Evolutionary conservation across 2,797 vertebrate genomes (phyloP).

Genomic region (Lithobates sylvaticus): DNA sequence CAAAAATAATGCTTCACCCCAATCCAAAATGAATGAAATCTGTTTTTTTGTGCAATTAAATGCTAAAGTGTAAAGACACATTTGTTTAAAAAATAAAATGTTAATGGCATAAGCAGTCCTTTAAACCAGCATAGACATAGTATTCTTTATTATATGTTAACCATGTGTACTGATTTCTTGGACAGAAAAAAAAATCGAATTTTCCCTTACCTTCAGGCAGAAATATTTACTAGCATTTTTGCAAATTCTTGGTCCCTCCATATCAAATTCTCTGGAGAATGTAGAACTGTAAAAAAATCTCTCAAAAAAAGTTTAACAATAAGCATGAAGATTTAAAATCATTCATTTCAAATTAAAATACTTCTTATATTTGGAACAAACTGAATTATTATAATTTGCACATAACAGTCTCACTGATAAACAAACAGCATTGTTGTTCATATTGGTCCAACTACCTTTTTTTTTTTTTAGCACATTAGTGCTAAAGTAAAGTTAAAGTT

Average conservation of each 20-base stretch:
- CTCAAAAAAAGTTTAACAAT: constrained; percentile 47
- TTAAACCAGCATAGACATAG: constrained; percentile 71
- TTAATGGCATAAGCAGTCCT: constrained; percentile 75
- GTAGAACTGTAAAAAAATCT: constrained; percentile 66
- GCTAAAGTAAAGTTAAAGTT: background rate
- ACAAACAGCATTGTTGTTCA: background rate
- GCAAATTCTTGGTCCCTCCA: constrained; percentile 69
- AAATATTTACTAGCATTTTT: constrained; percentile 75
- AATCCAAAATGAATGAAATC: constrained; percentile 67
- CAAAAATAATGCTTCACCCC: constrained; percentile 59
- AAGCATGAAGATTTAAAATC: background rate
- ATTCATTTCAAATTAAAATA: background rate
- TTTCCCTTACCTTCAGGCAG: constrained; percentile 67
- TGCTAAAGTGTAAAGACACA: constrained; percentile 69
- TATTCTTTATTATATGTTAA: constrained; percentile 72
- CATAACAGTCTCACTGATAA: background rate
- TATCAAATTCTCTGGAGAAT: constrained; percentile 70
- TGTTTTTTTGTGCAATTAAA: constrained; percentile 71
- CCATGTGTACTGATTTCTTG: constrained; percentile 71
- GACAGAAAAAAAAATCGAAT: constrained; percentile 40
- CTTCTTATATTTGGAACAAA: background rate
- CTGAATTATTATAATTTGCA: background rate
- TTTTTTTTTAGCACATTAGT: background rate
- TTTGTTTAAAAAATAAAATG: constrained; percentile 67
- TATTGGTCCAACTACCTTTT: constrained; percentile 23